Conservation (phyloP, 2,888 invertebrate species). For the Mellilla xanthometata region DNA sequence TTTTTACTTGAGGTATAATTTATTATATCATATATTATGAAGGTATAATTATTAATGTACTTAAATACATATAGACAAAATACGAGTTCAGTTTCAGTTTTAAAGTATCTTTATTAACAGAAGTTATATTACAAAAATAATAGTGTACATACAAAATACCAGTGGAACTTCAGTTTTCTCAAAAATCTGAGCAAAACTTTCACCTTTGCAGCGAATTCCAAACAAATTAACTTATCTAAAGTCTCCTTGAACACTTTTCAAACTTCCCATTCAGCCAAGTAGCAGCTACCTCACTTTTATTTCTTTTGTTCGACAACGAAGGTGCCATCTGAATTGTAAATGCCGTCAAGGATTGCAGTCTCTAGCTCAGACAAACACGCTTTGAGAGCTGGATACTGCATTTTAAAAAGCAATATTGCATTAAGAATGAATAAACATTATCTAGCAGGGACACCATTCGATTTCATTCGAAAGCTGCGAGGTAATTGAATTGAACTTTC, state of each 20-base stretch:
- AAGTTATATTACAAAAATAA: too few relatives aligned
- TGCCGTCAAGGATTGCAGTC: conserved; percentile 31
- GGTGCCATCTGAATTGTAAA: conserved; percentile 42
- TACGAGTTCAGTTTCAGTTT: too few relatives aligned
- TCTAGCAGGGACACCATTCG: conserved; percentile 2
- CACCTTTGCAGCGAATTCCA: not conserved
- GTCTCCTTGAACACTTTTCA: conserved; percentile 2
- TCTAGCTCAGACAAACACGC: conserved; percentile 30
- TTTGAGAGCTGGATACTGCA: conserved; percentile 31
- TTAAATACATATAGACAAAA: too few relatives aligned
- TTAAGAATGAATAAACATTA: conserved; percentile 37
- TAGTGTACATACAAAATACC: too few relatives aligned
- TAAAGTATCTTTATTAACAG: too few relatives aligned
- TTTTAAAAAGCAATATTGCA: conserved; percentile 34
- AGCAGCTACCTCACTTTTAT: conserved; percentile 8
- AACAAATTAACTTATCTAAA: conserved; percentile 9
- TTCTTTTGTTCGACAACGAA: conserved; percentile 21
- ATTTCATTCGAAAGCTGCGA: conserved; percentile 9
- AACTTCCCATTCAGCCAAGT: conserved; percentile 1
- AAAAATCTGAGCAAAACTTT: too few relatives aligned
- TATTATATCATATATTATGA: too few relatives aligned
- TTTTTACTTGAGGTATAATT: too few relatives aligned
- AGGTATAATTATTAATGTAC: too few relatives aligned
- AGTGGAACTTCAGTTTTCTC: too few relatives aligned
- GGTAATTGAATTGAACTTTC: conserved; percentile 10